Conservation (phyloP, 2,888 invertebrate species). For the Marronus borbonicus region DNA sequence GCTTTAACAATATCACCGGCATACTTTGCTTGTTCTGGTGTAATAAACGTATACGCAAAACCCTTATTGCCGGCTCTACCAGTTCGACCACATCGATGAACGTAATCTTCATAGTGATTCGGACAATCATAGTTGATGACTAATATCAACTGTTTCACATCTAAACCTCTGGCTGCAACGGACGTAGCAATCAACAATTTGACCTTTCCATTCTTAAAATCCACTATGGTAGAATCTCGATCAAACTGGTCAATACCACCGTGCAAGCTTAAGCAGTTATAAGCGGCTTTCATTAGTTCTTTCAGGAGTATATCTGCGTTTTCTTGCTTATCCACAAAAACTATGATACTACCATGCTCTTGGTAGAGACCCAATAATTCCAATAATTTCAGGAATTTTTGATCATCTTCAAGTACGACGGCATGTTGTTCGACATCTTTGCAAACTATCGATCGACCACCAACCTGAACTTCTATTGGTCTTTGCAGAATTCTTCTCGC, state of each 20-base stretch:
- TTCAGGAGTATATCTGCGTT: slow-evolving; percentile 94
- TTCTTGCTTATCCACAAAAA: slow-evolving; percentile 99
- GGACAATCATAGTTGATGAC: slow-evolving; percentile 99
- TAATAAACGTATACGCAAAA: slow-evolving; percentile 96
- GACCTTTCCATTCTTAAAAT: slow-evolving; percentile 90
- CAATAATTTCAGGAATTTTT: slow-evolving; percentile 96
- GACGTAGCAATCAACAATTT: slow-evolving; percentile 97
- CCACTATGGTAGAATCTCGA: slow-evolving; percentile 96
- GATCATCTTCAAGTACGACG: slow-evolving; percentile 94
- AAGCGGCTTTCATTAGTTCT: slow-evolving; percentile 96
- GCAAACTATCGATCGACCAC: slow-evolving; percentile 96
- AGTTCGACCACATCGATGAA: slow-evolving; percentile 95
- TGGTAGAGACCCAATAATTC: slow-evolving; percentile 97
- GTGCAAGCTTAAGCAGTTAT: slow-evolving; percentile 97
- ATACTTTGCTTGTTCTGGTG: slow-evolving; percentile 93
- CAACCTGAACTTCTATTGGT: slow-evolving; percentile 98
- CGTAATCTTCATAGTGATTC: slow-evolving; percentile 99
- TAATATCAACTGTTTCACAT: slow-evolving; percentile 96
- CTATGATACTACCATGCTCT: slow-evolving; percentile 92
- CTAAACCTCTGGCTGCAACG: slow-evolving; percentile 98
- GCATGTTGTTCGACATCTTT: slow-evolving; percentile 98
- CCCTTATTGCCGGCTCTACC: slow-evolving; percentile 97
- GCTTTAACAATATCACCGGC: slow-evolving; percentile 95
- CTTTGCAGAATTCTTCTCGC: slow-evolving; percentile 93
- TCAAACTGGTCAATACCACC: slow-evolving; percentile 99